Base-by-base conservation (phyloP, 2,797 vertebrate genomes). In the Channallabes apus region DNA sequence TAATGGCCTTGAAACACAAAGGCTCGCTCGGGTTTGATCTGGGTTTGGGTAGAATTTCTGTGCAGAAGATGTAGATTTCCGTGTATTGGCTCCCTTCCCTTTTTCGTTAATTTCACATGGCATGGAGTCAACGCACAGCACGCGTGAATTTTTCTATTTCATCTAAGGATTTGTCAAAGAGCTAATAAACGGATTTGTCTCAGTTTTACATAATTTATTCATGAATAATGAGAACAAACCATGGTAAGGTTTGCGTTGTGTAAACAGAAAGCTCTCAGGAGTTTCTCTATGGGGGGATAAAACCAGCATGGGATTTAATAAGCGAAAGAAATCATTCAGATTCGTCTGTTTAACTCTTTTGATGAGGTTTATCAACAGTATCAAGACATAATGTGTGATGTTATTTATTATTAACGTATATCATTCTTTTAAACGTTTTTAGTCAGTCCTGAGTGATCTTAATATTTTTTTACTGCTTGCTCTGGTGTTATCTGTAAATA, bases 191-290 rank as follows among this genome's bases (percentile, higher is more conserved):
- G 24, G 77, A 79, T 79, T 79, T 38, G 58, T 79, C 59, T 79
- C 77, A 17, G 77, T 79, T 79, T 79, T 62, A n/a, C 58, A 79
- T 79, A 79, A 79, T 79, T 79, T 79, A 79, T 79, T 62, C 77
- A 62, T 79, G 77, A 79, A 41, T 79, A 79, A 79, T 79, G 22
- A 62, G 77, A 62, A 79, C 41, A n/a, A 79, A 62, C 32, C 6
- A 35, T 41, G 77, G 51, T 58, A 56, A 29, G 73, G 46, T 29
- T 56, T 54, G 72, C 72, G 46, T 78, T 79, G 61, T 22, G 41
- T 62, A 61, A 62, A 62, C 76, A 35, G 32, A 41, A 62, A 3
- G 58, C 76, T 62, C 15, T 76, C 71, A 41, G 69, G 69, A 54
- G 29, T 4, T 6, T 12, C 20, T 78, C 58, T 35, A 58, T 61